Base-by-base conservation (phyloP, 1,140 invertebrate genomes). In the Sycophaga agraensis region DNA sequence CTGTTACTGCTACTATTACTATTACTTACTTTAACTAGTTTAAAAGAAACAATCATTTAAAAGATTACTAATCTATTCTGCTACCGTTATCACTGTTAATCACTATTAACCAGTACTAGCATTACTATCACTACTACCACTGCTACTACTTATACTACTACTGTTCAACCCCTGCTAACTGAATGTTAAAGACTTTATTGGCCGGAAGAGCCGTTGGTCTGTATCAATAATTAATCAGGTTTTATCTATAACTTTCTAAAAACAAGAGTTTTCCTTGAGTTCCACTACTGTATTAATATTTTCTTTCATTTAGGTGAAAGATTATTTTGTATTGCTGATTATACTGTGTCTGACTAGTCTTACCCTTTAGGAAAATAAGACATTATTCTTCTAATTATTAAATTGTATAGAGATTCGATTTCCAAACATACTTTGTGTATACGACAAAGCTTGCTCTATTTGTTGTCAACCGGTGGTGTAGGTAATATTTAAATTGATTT, bases 311-410 rank as follows among this genome's bases (percentile, higher is more conserved):
- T 19, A 16, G 35, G 28, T 4, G n/a, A 39, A 24, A 21, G 12
- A 45, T 55, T 14, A 35, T 50, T 50, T 37, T 21, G 5, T 50
- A 28, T 24, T 24, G 11, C 17, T 55, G 11, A 26, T 17, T 28
- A 42, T 67, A 59, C 63, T 73, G 69, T 75, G 66, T 73, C 72
- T 70, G 73, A 75, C 70, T 77, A 75, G 68, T 72, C 64, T 67
- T 70, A 71, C 67, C 74, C 68, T 66, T 66, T 72, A 76, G 70
- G 71, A 53, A 68, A 72, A 70, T 76, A 75, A 70, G 70, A 73
- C 67, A 72, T 74, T 73, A 68, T 71, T 74, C 59, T 56, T 56
- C 70, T 76, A 74, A 76, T 74, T 76, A 70, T 71, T 75, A 69
- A 54, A 67, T 71, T 72, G 66, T 68, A 67, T 77, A 74, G 69